Evolutionary conservation across 2,113 vertebrate species (phyloP).

Genomic region (Coptodon rendalli): DNA sequence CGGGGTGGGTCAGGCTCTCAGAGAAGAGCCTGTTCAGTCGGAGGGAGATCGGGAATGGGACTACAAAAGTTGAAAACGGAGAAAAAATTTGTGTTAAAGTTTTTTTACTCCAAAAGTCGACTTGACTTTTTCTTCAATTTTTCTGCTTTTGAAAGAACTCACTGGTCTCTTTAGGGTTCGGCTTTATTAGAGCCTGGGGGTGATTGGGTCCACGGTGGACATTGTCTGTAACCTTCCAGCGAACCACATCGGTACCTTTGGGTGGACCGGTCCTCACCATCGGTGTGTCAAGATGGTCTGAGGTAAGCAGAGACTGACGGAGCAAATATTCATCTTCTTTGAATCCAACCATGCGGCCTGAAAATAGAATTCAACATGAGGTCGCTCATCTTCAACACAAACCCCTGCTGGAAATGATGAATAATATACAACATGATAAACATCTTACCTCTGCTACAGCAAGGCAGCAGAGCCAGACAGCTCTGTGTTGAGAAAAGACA

Average conservation of each 20-base stretch:
- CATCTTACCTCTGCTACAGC: slow-evolving; percentile 81
- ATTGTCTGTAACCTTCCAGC: slow-evolving; percentile 93
- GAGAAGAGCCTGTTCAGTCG: slow-evolving; percentile 82
- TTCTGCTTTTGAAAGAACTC: slow-evolving; percentile 31
- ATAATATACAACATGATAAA: neutral
- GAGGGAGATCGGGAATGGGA: slow-evolving; percentile 85
- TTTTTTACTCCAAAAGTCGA: neutral
- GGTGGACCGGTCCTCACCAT: slow-evolving; percentile 83
- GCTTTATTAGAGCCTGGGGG: slow-evolving; percentile 57
- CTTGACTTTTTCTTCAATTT: neutral
- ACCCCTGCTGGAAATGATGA: neutral
- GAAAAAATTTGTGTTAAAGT: neutral
- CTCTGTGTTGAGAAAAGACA: slow-evolving; percentile 66
- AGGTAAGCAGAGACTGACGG: slow-evolving; percentile 83
- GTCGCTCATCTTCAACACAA: neutral
- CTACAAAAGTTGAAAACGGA: slow-evolving; percentile 53
- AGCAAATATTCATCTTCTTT: slow-evolving; percentile 94
- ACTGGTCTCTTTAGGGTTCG: slow-evolving; percentile 82
- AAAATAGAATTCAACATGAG: neutral
- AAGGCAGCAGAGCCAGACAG: slow-evolving; percentile 88
- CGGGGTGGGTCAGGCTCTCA: slow-evolving; percentile 77
- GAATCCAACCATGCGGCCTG: slow-evolving; percentile 92
- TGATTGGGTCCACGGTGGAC: slow-evolving; percentile 76
- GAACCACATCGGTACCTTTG: slow-evolving; percentile 83
- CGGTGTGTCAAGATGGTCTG: slow-evolving; percentile 89